Evolutionary conservation across 2,797 vertebrate species (phyloP), one percentile per base, ranked within the genome.

Genomic region (Phylloscopus collybita): DNA sequence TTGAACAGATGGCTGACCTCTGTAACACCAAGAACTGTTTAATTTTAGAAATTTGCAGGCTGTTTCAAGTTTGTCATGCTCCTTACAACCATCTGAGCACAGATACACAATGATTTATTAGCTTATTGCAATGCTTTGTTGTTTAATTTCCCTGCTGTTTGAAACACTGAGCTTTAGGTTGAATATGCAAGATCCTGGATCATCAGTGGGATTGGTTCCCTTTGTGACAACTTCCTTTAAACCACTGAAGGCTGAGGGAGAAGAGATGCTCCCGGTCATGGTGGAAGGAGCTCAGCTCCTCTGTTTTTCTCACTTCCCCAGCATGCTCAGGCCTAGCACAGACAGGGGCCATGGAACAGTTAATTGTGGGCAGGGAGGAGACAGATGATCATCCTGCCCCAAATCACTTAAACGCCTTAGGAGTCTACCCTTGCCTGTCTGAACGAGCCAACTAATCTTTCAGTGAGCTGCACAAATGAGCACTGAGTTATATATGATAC

Each of bases 341-440:
- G 56, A 13, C 2, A 3, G 38, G 62, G 42, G 61, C 72, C 17
- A 32, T 67, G 80, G 72, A 95, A 91, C 45, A 64, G 92, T 94
- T 97, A 97, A 96, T 47, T 81, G 70, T 90, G 90, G 47, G n/a
- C 88, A 70, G 90, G 80, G 85, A 29, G 6, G 54, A 93, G 90
- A 88, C 80, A 65, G 88, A 90, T 94, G 90, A 95, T 94, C 89
- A 93, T 92, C 92, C 82, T 95, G 95, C 89, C 85, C 92, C 89
- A 94, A 95, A 96, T 93, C 91, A 93, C 94, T 96, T 97, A 96
- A 96, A 86, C 87, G 4, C 73, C 95, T 97, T 97, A 96, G 89
- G 76, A 87, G 72, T 96, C 93, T 94, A 96, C 93, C 86, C 79
- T 95, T 91, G 92, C 54, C 74, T 89, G 89, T 72, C 91, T 92